Evolutionary conservation across 2,797 vertebrate genomes (phyloP).

Genomic region (Pterois miles): DNA sequence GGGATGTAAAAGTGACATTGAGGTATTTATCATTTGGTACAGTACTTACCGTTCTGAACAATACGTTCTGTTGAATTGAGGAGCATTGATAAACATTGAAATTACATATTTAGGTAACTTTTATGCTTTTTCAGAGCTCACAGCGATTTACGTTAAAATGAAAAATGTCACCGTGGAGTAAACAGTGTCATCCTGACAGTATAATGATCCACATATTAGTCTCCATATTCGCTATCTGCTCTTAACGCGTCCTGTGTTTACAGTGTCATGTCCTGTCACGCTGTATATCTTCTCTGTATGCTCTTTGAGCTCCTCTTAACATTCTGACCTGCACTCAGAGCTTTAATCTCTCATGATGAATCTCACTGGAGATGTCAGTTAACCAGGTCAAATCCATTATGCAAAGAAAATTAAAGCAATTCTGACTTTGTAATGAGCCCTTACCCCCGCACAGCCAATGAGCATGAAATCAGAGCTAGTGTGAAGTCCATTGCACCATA

Average conservation of each 20-base stretch:
- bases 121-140: background rate
- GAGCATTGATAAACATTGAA: background rate
- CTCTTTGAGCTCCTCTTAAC: constrained; percentile 46
- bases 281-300: constrained; percentile 26
- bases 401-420: constrained; percentile 56
- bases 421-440: constrained; percentile 49
- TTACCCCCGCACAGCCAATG: constrained; percentile 11
- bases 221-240: background rate
- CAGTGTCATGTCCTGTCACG: constrained; percentile 1
- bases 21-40: background rate
- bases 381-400: constrained; percentile 68
- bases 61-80: background rate
- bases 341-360: constrained; percentile 59
- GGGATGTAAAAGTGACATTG: background rate
- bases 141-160: background rate
- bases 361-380: constrained; percentile 53
- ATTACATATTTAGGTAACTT: background rate
- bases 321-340: constrained; percentile 53
- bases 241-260: constrained; percentile 13
- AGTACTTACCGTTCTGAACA: background rate
- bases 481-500: background rate
- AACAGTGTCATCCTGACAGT: background rate
- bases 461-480: constrained; percentile 6
- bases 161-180: background rate
- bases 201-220: background rate